Evolutionary conservation across 2,113 vertebrate genomes (phyloP).

Genomic region (Hemiprocne comata): DNA sequence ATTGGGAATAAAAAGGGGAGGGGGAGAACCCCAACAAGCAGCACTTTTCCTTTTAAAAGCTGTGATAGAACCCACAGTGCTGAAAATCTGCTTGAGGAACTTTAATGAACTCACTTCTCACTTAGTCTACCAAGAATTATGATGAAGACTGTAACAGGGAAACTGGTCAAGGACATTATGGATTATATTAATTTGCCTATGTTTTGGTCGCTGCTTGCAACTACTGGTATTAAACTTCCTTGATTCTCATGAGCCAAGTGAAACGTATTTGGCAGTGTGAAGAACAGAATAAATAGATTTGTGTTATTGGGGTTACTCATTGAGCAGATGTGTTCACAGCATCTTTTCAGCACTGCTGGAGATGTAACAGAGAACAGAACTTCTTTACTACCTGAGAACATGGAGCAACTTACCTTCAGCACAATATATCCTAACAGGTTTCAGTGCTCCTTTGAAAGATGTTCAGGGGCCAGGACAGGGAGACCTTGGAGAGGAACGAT

Average conservation of each 20-base stretch:
- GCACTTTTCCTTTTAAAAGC: slow-evolving; percentile 4
- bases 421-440: slow-evolving; percentile 75
- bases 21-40: neutral
- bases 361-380: slow-evolving; percentile 46
- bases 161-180: neutral
- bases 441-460: slow-evolving; percentile 72
- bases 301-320: neutral
- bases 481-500: slow-evolving; percentile 64
- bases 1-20: neutral
- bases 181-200: neutral
- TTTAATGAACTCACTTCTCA: neutral
- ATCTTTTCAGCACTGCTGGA: slow-evolving; percentile 69
- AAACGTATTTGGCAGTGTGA: neutral
- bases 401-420: slow-evolving; percentile 71
- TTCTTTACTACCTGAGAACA: slow-evolving; percentile 65
- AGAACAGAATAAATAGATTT: neutral
- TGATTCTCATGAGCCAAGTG: slow-evolving; percentile 50
- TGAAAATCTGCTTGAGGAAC: slow-evolving; percentile 46
- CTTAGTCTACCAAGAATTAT: neutral
- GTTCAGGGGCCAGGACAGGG: slow-evolving; percentile 55
- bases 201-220: slow-evolving; percentile 14
- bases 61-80: slow-evolving; percentile 35
- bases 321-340: slow-evolving; percentile 29
- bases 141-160: neutral
- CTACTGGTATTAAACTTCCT: slow-evolving; percentile 64